Conservation (phyloP, 2,113 vertebrate species). For the Steatornis caripensis region DNA sequence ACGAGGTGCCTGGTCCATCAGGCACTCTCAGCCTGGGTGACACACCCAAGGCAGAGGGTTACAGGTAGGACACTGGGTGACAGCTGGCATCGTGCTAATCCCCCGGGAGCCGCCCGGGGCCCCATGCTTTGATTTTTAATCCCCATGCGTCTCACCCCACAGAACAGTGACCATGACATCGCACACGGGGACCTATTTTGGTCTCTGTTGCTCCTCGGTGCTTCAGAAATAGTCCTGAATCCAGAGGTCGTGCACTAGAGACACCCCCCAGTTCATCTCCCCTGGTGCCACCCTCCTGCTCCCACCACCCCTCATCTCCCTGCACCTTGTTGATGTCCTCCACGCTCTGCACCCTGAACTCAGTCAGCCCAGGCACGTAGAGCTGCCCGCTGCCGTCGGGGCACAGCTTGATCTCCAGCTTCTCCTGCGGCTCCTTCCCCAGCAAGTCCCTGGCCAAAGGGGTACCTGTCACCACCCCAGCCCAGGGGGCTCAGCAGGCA, state of each 20-base stretch:
- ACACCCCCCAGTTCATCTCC: not conserved
- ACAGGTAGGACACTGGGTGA: not conserved
- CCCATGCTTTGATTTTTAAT: constrained; percentile 4
- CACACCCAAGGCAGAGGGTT: not conserved
- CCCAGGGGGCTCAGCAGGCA: fast-evolving
- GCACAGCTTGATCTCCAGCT: constrained; percentile 94
- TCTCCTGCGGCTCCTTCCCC: constrained; percentile 85
- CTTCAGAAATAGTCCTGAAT: not conserved
- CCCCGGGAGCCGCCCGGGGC: not conserved
- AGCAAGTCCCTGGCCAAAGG: constrained; percentile 82
- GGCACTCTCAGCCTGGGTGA: not conserved
- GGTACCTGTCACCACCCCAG: not conserved
- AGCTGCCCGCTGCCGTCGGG: constrained; percentile 92
- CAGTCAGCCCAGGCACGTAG: constrained; percentile 88
- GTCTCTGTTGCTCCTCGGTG: not conserved
- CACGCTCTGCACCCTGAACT: constrained; percentile 84
- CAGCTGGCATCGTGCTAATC: not conserved
- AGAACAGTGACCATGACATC: not conserved
- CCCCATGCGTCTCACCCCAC: not conserved
- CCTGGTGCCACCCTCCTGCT: not conserved
- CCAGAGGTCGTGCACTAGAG: not conserved
- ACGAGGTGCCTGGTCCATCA: fast-evolving
- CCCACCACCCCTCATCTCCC: fast-evolving
- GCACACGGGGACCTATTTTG: not conserved
- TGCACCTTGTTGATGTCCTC: constrained; percentile 92